Evolutionary conservation across 2,888 invertebrate species (phyloP).

Genomic region (Drosophila kuntzei): DNA sequence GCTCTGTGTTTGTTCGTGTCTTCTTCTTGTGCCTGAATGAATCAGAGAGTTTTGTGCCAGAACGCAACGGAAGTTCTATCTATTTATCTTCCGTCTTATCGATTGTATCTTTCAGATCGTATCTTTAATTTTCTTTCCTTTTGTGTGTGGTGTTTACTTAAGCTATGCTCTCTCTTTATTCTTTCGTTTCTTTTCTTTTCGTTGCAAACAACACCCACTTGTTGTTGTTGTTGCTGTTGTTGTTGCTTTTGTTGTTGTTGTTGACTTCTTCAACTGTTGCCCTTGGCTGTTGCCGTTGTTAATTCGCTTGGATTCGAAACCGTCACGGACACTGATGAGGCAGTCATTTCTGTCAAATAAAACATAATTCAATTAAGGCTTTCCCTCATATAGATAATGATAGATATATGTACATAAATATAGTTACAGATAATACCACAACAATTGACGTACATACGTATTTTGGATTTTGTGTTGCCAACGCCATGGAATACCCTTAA

Average conservation of each 20-base stretch:
- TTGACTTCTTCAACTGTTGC: constrained; percentile 45
- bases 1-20: constrained; percentile 13
- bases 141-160: constrained; percentile 2
- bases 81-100: constrained; percentile 11
- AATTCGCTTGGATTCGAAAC: constrained; percentile 60
- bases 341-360: constrained; percentile 65
- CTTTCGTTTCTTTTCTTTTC: constrained; percentile 3
- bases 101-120: constrained; percentile 13
- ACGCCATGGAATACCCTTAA: constrained; percentile 3
- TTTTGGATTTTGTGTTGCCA: constrained; percentile 8
- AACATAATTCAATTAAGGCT: constrained; percentile 23
- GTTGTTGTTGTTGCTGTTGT: background rate
- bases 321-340: constrained; percentile 53
- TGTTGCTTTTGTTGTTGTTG: background rate
- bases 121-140: constrained; percentile 9
- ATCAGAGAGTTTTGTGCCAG: constrained; percentile 13
- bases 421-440: background rate
- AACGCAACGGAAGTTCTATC: constrained; percentile 15
- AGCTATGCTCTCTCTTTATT: constrained; percentile 1
- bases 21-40: constrained; percentile 20
- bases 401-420: too few relatives aligned
- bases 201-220: constrained; percentile 6
- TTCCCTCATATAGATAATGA: background rate
- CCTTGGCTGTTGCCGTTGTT: constrained; percentile 46
- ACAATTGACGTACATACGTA: background rate